A percentile compares a stretch with the other conserved stretches of the same genome.
These are phyloP conservation scores for Dascillus cervinus DNA, from an alignment of 2,888 invertebrate species.

Conservation along the genomic window DNA sequence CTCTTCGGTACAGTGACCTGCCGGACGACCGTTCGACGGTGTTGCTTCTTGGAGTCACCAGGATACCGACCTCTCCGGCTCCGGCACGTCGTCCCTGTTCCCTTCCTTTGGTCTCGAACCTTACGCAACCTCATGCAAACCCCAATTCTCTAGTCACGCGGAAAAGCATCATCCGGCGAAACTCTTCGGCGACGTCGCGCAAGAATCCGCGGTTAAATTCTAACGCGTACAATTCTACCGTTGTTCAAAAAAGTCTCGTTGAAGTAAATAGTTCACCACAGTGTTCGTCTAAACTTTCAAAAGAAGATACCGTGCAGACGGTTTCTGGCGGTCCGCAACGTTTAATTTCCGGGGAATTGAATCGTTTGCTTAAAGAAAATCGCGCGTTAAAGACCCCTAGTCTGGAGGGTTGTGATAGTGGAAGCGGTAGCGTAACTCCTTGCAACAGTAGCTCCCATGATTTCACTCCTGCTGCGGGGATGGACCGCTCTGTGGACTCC, in stretches of 20 bases:
- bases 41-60: slow-evolving; percentile 54
- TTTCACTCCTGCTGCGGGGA: slow-evolving; percentile 47
- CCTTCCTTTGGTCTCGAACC: slow-evolving; percentile 24
- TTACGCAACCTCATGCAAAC: slow-evolving; percentile 5
- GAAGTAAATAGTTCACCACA: too few relatives aligned
- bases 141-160: slow-evolving; percentile 6
- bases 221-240: neutral
- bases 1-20: slow-evolving; percentile 54
- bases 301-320: too few relatives aligned
- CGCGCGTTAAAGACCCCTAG: neutral
- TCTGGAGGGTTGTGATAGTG: slow-evolving; percentile 43
- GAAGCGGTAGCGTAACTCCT: slow-evolving; percentile 20
- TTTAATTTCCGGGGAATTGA: neutral
- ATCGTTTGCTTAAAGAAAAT: neutral
- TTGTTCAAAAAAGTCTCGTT: neutral
- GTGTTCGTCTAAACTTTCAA: too few relatives aligned
- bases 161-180: slow-evolving; percentile 4
- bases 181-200: slow-evolving; percentile 1
- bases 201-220: neutral
- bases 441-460: slow-evolving; percentile 9
- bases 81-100: slow-evolving; percentile 34
- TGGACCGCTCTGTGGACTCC: slow-evolving; percentile 75
- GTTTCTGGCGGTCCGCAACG: too few relatives aligned
- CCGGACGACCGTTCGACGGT: slow-evolving; percentile 56
- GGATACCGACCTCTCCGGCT: slow-evolving; percentile 42